Conservation (phyloP, 2,888 invertebrate species). For the Platypus cylindrus region DNA sequence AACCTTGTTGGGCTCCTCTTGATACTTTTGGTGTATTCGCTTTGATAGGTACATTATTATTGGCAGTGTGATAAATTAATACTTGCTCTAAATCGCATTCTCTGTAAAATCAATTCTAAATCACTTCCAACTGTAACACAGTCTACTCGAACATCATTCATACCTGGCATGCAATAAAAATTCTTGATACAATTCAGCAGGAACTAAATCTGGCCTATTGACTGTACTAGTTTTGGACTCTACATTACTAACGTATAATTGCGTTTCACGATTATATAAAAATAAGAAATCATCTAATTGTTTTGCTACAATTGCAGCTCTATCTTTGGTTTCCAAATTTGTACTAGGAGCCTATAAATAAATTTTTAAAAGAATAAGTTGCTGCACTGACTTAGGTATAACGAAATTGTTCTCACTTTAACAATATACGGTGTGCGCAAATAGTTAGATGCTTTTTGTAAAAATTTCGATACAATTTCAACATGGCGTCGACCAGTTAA, state of each 20-base stretch:
- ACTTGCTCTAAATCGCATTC: constrained; percentile 64
- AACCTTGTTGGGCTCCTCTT: constrained; percentile 19
- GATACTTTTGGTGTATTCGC: constrained; percentile 19
- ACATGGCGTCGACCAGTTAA: too few species aligned
- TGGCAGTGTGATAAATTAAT: constrained; percentile 38
- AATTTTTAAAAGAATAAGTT: not conserved
- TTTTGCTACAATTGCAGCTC: constrained; percentile 73
- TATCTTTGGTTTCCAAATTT: constrained; percentile 65
- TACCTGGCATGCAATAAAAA: constrained; percentile 48
- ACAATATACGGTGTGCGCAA: constrained; percentile 56
- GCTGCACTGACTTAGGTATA: too few species aligned
- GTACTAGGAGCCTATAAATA: constrained; percentile 50
- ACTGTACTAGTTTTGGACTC: too few species aligned
- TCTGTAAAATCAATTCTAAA: constrained; percentile 34
- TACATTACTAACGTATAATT: constrained; percentile 58
- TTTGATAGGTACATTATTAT: constrained; percentile 13
- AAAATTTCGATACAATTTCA: constrained; percentile 61
- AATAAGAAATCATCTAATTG: constrained; percentile 74
- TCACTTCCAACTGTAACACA: too few species aligned
- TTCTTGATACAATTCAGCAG: constrained; percentile 43
- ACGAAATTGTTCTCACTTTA: too few species aligned
- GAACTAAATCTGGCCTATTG: constrained; percentile 45
- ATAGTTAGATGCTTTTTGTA: constrained; percentile 57
- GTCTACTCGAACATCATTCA: too few species aligned
- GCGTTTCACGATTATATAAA: constrained; percentile 71